Conservation (phyloP, 2,113 vertebrate species). For the Paracanthobrama guichenoti region DNA sequence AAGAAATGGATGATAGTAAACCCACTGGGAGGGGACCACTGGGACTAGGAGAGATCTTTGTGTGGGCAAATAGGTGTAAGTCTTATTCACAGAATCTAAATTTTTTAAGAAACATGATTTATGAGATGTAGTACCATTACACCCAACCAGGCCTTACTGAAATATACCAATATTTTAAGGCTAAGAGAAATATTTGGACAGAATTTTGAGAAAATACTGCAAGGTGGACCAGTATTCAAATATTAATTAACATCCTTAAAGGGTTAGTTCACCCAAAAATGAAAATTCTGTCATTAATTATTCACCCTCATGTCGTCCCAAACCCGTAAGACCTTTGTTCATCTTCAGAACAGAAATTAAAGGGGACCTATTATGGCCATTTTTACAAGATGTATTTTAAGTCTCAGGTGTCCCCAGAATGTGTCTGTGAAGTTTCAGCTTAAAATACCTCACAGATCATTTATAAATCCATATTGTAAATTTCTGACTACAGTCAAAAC, state of each 20-base stretch:
- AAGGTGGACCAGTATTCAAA: not conserved
- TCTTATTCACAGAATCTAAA: conserved; percentile 25
- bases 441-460: too few species aligned
- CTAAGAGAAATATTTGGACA: conserved; percentile 37
- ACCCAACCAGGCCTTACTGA: conserved; percentile 3
- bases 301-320: too few species aligned
- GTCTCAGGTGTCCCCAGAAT: too few species aligned
- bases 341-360: too few species aligned
- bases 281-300: too few species aligned
- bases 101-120: conserved; percentile 39
- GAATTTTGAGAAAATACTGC: not conserved
- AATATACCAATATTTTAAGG: conserved; percentile 14
- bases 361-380: too few species aligned
- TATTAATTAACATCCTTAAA: not conserved
- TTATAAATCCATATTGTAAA: too few species aligned
- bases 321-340: too few species aligned
- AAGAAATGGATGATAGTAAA: conserved; percentile 65
- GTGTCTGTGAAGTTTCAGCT: too few species aligned
- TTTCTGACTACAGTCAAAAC: too few species aligned
- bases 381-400: too few species aligned
- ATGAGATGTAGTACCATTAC: conserved; percentile 38
- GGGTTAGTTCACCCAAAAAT: too few species aligned
- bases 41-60: conserved; percentile 56
- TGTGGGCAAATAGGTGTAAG: conserved; percentile 9
- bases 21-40: conserved; percentile 67